Evolutionary conservation across 2,113 vertebrate species (phyloP).

Genomic region (Amphiprion ocellaris): DNA sequence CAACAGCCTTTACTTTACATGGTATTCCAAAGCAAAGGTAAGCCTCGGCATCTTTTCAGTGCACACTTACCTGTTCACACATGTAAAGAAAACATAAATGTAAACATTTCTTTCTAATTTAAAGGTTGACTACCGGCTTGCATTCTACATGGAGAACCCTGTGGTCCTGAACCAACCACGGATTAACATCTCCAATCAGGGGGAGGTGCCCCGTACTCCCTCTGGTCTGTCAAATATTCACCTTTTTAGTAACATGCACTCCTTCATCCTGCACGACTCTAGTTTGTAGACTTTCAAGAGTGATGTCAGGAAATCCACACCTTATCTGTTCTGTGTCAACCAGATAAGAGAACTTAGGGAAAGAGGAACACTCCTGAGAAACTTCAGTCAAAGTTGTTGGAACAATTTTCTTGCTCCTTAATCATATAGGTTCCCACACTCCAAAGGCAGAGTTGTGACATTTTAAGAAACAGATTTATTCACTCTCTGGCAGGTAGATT

Average conservation of each 20-base stretch:
- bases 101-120: not conserved
- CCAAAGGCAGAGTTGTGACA: too few relatives aligned
- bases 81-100: not conserved
- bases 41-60: not conserved
- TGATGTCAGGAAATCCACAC: not conserved
- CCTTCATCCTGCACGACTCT: not conserved
- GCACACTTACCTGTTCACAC: not conserved
- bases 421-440: too few relatives aligned
- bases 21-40: slow-evolving; percentile 94
- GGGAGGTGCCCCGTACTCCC: slow-evolving; percentile 91
- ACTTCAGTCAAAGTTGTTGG: too few relatives aligned
- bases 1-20: slow-evolving; percentile 96
- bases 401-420: too few relatives aligned
- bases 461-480: too few relatives aligned
- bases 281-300: not conserved
- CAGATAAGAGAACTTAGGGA: not conserved
- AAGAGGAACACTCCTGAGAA: not conserved
- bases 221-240: slow-evolving; percentile 86
- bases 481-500: too few relatives aligned
- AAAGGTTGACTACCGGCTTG: slow-evolving; percentile 95
- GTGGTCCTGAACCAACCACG: slow-evolving; percentile 91
- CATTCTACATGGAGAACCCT: slow-evolving; percentile 93
- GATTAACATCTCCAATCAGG: slow-evolving; percentile 93
- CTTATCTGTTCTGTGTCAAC: not conserved
- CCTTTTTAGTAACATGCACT: not conserved